Base-by-base conservation (phyloP, 2,113 vertebrate species). In the Ciconia boyciana region DNA sequence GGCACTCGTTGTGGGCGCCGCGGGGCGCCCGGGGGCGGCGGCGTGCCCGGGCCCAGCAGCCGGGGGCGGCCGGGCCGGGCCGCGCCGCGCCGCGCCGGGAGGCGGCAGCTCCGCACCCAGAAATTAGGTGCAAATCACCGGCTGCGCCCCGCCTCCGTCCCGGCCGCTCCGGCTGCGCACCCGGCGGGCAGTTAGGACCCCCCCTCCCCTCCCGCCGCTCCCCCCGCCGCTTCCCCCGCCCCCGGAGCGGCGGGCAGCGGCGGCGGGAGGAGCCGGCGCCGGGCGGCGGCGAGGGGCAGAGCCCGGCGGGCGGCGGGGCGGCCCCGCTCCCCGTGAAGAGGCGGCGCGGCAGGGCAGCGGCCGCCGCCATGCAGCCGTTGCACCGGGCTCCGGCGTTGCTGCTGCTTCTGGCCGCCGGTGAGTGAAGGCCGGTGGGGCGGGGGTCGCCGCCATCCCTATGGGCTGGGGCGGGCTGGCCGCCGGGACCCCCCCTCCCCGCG, bases 301-400 rank as follows among this genome's bases (percentile, higher is more conserved):
- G 87, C 87, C 79, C 88, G 79, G 79, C 79, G 90, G 90, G 90
- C 81, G 76, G 87, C 82, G 92, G 77, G 87, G 77, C 77, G 87
- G 92, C 92, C 88, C 87, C 92, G 92, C 92, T 91, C 77, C 83
- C 93, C 83, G 78, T 91, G 93, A 94, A 83, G 93, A 91, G 71
- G 93, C 93, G 93, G 89, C 90, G 84, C 89, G 89, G 89, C 75
- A 94, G 85, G 93, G 70, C 86, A 92, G 76, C 81, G 86, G 86
- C 83, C 66, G 90, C 72, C 90, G 90, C 94, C 94, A 93, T 95
- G 94, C 90, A 95, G 90, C 77, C 91, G 55, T 54, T 44, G 79
- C 74, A 83, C 74, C 91, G 91, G 46, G 94, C 91, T 68, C 79
- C 62, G 74, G 79, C 88, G 79, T 20, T 71, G 74, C 77, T 87